Base-by-base conservation (phyloP, 2,888 invertebrate species). In the Rhagium mordax region DNA sequence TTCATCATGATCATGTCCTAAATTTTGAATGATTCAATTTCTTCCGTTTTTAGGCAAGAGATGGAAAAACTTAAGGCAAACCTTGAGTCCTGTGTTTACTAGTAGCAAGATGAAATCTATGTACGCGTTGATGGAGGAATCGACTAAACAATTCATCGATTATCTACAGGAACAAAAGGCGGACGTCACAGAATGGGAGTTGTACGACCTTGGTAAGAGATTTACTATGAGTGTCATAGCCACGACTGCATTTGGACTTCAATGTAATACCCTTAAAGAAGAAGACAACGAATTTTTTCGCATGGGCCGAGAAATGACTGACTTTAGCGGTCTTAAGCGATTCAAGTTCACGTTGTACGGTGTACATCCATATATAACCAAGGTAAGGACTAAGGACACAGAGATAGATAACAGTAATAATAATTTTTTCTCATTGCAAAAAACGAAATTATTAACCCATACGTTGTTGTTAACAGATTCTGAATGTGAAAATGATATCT, bases 191-290 rank as follows among this genome's bases (percentile, higher is more conserved):
- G 74, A 74, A 41, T 27, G 79, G 10, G 78, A 80, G 21, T 6
- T 75, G 10, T 71, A 74, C 13, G 79, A 91, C 67, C 64, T 89
- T 2, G 87, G 89, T 57, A 88, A 89, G 2, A 87, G 91, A 0
- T 91, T 89, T 76, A 88, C 90, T 0, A 91, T 89, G 78, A 91
- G 92, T 81, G 90, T 91, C 16, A 91, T 91, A 16, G 91, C 91
- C 0, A 89, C 90, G 0, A 86, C 89, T 0, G 90, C 89, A 0
- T 91, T 91, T 71, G 91, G 91, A 0, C 84, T 91, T 0, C 85
- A 88, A 69, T 87, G 90, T 0, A 88, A 92, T 82, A 91, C 92
- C 0, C 70, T 91, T 24, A 86, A 87, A 53, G 87, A 91, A 20
- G 87, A 84, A 18, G 82, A 89, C 0, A 91, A 92, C 71, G 88